Conservation (phyloP, 1,140 invertebrate species). For the Papilio aristodemus region DNA sequence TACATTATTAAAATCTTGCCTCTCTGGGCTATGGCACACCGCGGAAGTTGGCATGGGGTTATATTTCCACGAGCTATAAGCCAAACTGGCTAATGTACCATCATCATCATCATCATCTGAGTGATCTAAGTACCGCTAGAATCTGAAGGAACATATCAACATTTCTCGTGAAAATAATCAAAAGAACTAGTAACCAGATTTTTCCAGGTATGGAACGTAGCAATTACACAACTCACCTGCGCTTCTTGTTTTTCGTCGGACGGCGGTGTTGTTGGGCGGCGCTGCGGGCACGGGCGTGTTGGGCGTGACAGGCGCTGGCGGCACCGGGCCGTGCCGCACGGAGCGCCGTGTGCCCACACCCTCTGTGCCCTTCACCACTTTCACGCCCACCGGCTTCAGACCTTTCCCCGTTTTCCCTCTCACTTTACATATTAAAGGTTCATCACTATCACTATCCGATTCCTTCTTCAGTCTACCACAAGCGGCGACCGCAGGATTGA, state of each 20-base stretch:
- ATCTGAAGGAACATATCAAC: too few relatives aligned
- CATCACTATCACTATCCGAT: conserved; percentile 88
- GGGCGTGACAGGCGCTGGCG: conserved; percentile 39
- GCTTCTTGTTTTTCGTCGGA: conserved; percentile 83
- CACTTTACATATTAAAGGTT: conserved; percentile 88
- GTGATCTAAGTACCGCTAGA: too few relatives aligned
- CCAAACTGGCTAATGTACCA: too few relatives aligned
- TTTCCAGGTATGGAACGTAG: too few relatives aligned
- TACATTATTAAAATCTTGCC: too few relatives aligned
- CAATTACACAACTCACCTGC: too few relatives aligned
- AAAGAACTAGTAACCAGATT: too few relatives aligned
- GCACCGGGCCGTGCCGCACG: conserved; percentile 57
- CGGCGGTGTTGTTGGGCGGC: conserved; percentile 48
- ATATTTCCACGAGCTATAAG: too few relatives aligned
- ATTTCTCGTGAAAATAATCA: too few relatives aligned
- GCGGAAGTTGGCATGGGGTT: too few relatives aligned
- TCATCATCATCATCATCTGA: too few relatives aligned
- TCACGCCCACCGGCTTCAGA: conserved; percentile 42
- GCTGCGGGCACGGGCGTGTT: conserved; percentile 34
- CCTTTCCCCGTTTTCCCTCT: conserved; percentile 71
- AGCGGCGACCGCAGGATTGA: conserved; percentile 41
- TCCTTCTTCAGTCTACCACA: conserved; percentile 76
- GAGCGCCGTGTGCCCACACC: conserved; percentile 71
- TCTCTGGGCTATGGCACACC: too few relatives aligned
- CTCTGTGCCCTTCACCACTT: conserved; percentile 51